Conservation (phyloP, 2,113 vertebrate genomes). For the Vanacampus margaritifer region DNA sequence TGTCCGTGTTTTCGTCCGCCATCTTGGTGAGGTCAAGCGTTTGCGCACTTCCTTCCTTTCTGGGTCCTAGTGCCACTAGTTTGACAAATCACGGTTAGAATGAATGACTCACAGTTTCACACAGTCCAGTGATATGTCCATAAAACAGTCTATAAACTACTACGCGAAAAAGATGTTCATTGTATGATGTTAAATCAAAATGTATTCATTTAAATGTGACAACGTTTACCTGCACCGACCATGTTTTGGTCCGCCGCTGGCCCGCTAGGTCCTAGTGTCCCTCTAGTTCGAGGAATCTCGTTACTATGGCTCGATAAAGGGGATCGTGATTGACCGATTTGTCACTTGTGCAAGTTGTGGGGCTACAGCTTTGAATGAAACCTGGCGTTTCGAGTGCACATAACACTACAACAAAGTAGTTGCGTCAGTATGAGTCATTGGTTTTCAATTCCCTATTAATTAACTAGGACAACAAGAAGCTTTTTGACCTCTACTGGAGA, state of each 20-base stretch:
- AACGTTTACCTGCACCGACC: too few species aligned
- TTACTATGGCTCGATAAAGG: too few species aligned
- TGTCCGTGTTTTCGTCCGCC: constrained; percentile 55
- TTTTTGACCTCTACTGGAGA: too few species aligned
- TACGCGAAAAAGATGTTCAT: background rate
- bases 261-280: too few species aligned
- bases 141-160: background rate
- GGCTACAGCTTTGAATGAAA: background rate
- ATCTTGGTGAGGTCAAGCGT: constrained; percentile 39
- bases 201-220: too few species aligned
- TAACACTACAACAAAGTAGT: background rate
- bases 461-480: background rate
- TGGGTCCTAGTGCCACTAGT: constrained; percentile 32
- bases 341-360: too few species aligned
- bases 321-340: too few species aligned
- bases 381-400: background rate
- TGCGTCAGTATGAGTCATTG: background rate
- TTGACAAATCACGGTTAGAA: background rate
- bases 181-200: too few species aligned
- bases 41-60: background rate
- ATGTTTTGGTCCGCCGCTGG: too few species aligned
- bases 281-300: rapidly evolving
- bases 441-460: background rate
- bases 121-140: background rate
- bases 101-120: background rate